Base-by-base conservation (phyloP, 2,888 invertebrate genomes). In the Dastarcus helophoroides region DNA sequence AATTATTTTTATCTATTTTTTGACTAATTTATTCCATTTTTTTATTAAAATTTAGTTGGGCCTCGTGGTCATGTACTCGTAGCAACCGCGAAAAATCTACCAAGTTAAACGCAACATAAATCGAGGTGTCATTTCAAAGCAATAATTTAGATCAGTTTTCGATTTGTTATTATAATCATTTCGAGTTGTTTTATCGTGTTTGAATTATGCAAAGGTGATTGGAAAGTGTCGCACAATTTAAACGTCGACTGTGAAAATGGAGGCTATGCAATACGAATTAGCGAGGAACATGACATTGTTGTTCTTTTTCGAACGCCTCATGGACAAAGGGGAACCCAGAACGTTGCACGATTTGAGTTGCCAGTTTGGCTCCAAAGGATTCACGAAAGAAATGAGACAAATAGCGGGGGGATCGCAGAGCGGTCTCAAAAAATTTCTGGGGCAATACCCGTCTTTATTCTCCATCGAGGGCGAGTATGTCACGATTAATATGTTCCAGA, bases 311-410 rank as follows among this genome's bases (percentile, higher is more conserved):
- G 98, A 98, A 69, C 83, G 94, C 54, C 73, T 98, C 48, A 79
- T 98, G 75, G 94, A 95, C 65, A 94, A 93, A 68, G 85, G 89
- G 50, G 88, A 89, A 61, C 88, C 93, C 42, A 76, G 95, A 60
- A 91, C 93, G 44, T 73, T 97, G 53, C 94, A 94, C 65, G 97
- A 98, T 68, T 73, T 98, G 49, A 93, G 93, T 60, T 97, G 97
- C 64, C 94, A 97, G 66, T 98, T 98, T 66, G 97, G 97, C 53
- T 94, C 95, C 47, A 93, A 94, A 64, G 95, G 91, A 47, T 98
- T 98, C 65, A 94, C 97, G 13, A 89, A 93, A 67, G 97, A 97
- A 69, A 97, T 97, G 95, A 71, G 91, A 49, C 90, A 90, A 64
- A 86, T 88, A 47, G 86, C 85, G 51, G 86, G 95, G 44, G 93